These are phyloP conservation scores for Emydura subglobosa DNA, from an alignment of 2,113 vertebrate genomes.

Conservation along the genomic window DNA sequence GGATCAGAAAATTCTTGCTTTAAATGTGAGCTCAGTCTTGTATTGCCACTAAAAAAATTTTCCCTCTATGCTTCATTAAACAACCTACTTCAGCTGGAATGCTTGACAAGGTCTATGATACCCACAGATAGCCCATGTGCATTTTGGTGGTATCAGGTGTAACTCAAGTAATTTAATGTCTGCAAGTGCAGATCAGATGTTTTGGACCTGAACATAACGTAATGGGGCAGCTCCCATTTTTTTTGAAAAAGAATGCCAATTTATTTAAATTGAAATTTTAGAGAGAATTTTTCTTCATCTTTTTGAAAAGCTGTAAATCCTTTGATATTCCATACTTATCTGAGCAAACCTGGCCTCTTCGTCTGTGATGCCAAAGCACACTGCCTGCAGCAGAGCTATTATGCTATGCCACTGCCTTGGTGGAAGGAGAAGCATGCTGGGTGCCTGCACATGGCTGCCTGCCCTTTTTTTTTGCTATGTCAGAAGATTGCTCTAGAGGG, in stretches of 20 bases:
- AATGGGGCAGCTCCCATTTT: background rate
- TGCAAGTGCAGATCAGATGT: background rate
- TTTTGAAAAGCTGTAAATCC: background rate
- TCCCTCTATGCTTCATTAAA: background rate
- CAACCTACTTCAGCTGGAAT: background rate
- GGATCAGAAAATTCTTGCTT: conserved; percentile 19
- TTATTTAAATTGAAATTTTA: background rate
- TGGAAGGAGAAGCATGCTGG: background rate
- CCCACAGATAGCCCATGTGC: background rate
- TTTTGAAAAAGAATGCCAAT: background rate
- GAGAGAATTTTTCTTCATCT: background rate
- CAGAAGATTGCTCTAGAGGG: background rate
- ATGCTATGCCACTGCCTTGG: background rate
- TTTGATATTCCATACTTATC: background rate
- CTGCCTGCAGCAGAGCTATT: background rate
- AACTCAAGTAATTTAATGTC: background rate
- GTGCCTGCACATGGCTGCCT: background rate
- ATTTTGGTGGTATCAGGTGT: background rate
- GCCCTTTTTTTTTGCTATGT: background rate
- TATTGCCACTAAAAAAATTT: background rate
- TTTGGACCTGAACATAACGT: background rate
- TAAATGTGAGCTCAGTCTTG: conserved; percentile 16
- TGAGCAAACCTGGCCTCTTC: background rate
- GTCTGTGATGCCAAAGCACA: background rate
- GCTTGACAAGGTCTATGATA: conserved; percentile 5